Evolutionary conservation across 2,797 vertebrate genomes (phyloP).

Genomic region (Streptopelia turtur): DNA sequence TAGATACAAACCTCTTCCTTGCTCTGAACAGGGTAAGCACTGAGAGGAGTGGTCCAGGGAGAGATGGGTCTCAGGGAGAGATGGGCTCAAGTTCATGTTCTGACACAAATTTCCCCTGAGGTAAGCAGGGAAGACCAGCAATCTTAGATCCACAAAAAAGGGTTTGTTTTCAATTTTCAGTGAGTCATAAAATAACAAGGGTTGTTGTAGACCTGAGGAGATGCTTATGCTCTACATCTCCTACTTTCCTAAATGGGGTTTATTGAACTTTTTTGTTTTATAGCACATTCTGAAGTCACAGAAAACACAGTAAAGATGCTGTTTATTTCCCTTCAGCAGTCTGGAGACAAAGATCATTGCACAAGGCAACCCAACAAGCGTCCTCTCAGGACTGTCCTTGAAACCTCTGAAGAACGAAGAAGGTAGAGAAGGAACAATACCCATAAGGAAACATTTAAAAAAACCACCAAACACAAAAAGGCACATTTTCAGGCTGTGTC

Average conservation of each 20-base stretch:
- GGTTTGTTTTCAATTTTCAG: neutral
- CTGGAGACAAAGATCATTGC: neutral
- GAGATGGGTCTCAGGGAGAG: neutral
- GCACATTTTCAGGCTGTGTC: neutral
- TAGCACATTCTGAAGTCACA: neutral
- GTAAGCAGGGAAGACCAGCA: neutral
- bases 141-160: neutral
- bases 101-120: neutral
- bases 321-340: neutral
- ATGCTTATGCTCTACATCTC: neutral
- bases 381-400: neutral
- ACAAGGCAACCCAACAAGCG: neutral
- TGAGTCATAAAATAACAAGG: neutral
- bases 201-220: neutral
- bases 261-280: neutral
- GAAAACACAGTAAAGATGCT: neutral
- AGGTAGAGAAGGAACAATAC: neutral
- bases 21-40: neutral
- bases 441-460: neutral
- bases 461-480: rapidly evolving
- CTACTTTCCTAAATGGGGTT: neutral
- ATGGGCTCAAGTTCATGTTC: neutral
- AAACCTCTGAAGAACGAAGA: neutral
- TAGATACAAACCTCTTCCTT: neutral
- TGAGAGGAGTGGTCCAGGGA: neutral